Evolutionary conservation across 2,797 vertebrate species (phyloP), one percentile per base, ranked within the genome.

Genomic region (Pantherophis vulpinus): DNA sequence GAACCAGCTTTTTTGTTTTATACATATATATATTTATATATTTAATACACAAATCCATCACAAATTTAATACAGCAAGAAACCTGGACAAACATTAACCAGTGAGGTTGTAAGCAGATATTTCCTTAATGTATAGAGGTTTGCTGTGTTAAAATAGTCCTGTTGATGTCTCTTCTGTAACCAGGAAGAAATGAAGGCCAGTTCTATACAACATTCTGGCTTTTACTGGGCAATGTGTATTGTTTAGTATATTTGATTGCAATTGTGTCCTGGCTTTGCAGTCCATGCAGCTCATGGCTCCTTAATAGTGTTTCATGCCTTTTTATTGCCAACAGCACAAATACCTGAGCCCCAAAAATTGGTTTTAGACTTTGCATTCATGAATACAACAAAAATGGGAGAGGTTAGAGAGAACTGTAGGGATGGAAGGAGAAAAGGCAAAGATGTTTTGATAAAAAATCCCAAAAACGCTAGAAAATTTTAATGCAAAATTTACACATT

Each of bases 41-140:
- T 97, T 97, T 97, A 97, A 98, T 97, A 98, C 97, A 96, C 95
- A 96, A 96, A 97, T 97, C 97, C 97, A 97, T 97, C 97, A 97
- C 97, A 96, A 97, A 97, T 94, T 97, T 95, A 97, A 96, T 96
- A 97, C 95, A 96, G 96, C 95, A 95, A 97, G 97, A 97, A 96
- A 96, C 96, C 97, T 27, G 1, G 95, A 97, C 95, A 95, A 96
- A 97, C 97, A 97, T 96, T 95, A 92, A 96, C 95, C 94, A 95
- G 93, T 89, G 93, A 94, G 96, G 96, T 95, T 94, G 94, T 92
- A 96, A 97, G 95, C 95, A 97, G 95, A 96, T 93, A 91, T 95
- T 23, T 96, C 94, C 94, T 66, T 87, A 96, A 92, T 93, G 93
- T 94, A 92, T 94, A 95, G 95, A 86, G 93, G 93, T 66, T 93